Base-by-base conservation (phyloP, 2,797 vertebrate genomes). In the Hyperoplus lanceolatus region DNA sequence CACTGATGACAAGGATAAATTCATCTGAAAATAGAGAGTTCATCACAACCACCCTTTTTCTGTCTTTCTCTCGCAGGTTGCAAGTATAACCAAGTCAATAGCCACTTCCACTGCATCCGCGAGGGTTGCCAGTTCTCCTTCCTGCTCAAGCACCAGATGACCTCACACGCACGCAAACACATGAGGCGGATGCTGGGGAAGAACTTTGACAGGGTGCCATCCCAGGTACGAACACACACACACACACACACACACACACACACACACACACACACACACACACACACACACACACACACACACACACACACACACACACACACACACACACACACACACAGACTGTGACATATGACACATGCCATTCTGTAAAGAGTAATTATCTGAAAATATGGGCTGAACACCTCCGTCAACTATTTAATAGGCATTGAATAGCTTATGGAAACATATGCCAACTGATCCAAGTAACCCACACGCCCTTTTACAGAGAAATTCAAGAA, bases 121-220 rank as follows among this genome's bases (percentile, higher is more conserved):
- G 98, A 99, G 46, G 98, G 96, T 87, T 99, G 98, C 95, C 97
- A 98, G 94, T 99, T 99, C 95, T 99, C 98, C 94, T 99, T 99
- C 95, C 96, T 99, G 87, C 97, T 99, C 72, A 99, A 99, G 93
- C 98, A 99, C 93, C 98, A 99, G 95, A 99, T 99, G 98, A 99
- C 98, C 46, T 99, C 98, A 3, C 98, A 99, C 0, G 97, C 98
- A 70, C 96, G 98, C 88, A 99, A 99, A 91, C 98, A 99, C 95
- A 99, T 99, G 98, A 96, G 98, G 70, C 96, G 98, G 92, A 99
- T 99, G 98, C 95, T 99, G 87, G 98, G 98, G 46, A 99, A 99
- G 92, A 98, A 99, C 94, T 99, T 99, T 0, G 98, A 99, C 82
- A 95, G 98, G 18, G 97, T 97, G 82, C 97, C 98, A 38, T 96